Conservation (phyloP, 2,888 invertebrate genomes). For the Osmoderma eremita region DNA sequence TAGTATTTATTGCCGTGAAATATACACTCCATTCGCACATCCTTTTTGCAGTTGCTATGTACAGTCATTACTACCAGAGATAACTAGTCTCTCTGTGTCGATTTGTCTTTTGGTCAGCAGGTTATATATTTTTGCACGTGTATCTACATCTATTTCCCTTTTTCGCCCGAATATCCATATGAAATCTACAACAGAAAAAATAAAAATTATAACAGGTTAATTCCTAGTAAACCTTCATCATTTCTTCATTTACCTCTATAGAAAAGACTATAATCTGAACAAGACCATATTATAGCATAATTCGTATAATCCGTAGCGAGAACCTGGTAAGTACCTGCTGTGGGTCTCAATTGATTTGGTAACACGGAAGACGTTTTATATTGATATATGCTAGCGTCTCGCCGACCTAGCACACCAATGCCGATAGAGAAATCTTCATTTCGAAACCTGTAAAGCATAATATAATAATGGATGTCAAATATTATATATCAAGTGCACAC, state of each 20-base stretch:
- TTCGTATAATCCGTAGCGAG: conserved; percentile 78
- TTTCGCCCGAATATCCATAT: conserved; percentile 77
- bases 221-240: conserved; percentile 18
- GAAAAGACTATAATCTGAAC: conserved; percentile 72
- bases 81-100: conserved; percentile 76
- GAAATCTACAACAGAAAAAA: conserved; percentile 69
- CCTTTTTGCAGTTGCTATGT: conserved; percentile 4
- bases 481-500: too few species aligned
- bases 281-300: conserved; percentile 80
- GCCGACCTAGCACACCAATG: conserved; percentile 68
- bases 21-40: not conserved
- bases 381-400: conserved; percentile 63
- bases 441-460: conserved; percentile 26
- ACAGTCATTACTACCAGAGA: conserved; percentile 77
- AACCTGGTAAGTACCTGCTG: conserved; percentile 77
- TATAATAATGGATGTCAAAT: too few species aligned
- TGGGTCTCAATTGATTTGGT: conserved; percentile 75
- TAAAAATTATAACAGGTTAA: too few species aligned
- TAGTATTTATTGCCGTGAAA: not conserved
- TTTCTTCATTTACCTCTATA: conserved; percentile 67
- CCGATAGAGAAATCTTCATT: conserved; percentile 66
- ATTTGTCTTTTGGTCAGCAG: conserved; percentile 69
- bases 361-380: conserved; percentile 72
- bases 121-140: conserved; percentile 74
- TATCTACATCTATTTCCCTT: conserved; percentile 72